Conservation (phyloP, 2,797 vertebrate genomes). For the Syncerus caffer region DNA sequence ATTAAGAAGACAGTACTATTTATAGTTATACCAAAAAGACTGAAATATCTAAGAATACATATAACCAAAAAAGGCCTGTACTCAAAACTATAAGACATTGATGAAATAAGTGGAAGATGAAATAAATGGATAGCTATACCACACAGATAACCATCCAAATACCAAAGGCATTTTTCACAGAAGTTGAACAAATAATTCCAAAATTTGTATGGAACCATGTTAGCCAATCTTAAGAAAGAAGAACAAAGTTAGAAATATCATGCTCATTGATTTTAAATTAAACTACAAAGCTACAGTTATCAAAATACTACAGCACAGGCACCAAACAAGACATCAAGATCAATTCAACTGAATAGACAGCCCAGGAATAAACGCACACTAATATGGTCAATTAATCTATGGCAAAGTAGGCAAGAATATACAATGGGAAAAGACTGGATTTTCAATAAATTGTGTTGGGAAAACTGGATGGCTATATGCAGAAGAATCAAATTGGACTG, state of each 20-base stretch:
- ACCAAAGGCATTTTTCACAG: background rate
- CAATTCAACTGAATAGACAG: background rate
- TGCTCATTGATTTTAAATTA: background rate
- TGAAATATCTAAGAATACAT: background rate
- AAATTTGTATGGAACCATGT: background rate
- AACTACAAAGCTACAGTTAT: background rate
- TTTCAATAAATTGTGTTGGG: background rate
- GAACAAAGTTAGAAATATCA: background rate
- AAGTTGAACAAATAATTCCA: background rate
- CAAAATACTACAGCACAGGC: background rate
- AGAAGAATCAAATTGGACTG: background rate
- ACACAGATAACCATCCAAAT: background rate
- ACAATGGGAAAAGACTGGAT: background rate
- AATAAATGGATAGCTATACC: background rate
- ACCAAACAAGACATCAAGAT: background rate
- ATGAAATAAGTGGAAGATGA: background rate
- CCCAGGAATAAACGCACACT: background rate
- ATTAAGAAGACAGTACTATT: background rate
- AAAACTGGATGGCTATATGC: background rate
- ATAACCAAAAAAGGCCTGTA: background rate
- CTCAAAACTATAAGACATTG: background rate
- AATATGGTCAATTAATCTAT: background rate
- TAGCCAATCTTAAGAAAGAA: background rate
- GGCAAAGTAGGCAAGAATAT: background rate
- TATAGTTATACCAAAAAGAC: background rate